A percentile compares a stretch with the other conserved stretches of the same genome.
phyloP scores from a whole-genome alignment of 2,113 vertebrate species.

The Aix galericulata region DNA sequence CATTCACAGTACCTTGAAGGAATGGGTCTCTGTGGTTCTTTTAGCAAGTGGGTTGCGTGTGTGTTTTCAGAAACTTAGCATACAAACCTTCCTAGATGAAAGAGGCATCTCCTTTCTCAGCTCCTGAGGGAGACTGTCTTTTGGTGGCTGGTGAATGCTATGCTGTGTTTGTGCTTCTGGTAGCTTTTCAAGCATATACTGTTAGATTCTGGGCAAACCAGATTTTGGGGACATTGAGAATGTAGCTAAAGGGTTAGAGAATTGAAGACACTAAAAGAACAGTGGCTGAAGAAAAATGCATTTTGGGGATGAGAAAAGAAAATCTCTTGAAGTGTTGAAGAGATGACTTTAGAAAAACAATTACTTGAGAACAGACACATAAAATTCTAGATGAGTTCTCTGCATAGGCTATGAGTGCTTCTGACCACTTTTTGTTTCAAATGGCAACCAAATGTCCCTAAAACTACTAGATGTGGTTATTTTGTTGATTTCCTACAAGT shows the following conservation, averaged over 20 bases:
- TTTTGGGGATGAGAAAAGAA: background rate
- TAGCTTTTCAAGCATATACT: background rate
- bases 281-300: background rate
- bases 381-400: background rate
- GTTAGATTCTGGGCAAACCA: background rate
- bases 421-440: background rate
- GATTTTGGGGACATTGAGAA: background rate
- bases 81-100: background rate
- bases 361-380: background rate
- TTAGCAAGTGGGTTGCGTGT: rapidly evolving
- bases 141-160: background rate
- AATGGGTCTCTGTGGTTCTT: background rate
- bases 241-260: rapidly evolving
- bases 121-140: background rate
- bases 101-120: background rate
- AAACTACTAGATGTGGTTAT: background rate
- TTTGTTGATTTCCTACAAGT: background rate
- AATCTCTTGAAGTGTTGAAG: background rate
- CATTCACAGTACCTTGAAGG: background rate
- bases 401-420: background rate
- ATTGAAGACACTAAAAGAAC: background rate
- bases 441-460: background rate
- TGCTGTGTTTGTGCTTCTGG: background rate
- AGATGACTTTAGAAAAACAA: background rate
- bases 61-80: background rate